Conservation (phyloP, 2,113 vertebrate genomes). For the Pachyramphus minor region DNA sequence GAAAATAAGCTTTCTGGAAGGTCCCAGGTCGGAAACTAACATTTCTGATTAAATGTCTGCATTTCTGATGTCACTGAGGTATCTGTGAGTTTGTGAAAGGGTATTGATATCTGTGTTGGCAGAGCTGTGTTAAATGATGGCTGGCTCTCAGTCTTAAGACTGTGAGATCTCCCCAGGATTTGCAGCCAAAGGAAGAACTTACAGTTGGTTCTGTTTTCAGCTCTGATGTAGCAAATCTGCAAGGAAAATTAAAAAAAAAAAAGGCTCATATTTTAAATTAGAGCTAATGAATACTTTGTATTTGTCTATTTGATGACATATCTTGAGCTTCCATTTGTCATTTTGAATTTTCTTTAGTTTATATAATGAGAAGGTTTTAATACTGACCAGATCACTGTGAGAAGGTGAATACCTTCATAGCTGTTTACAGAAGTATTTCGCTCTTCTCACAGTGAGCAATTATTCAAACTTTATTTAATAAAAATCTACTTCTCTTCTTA, state of each 20-base stretch:
- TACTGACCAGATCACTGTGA: not conserved
- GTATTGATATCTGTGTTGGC: not conserved
- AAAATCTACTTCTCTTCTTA: not conserved
- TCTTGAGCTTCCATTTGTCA: not conserved
- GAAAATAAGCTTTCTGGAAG: not conserved
- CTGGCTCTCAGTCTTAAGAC: not conserved
- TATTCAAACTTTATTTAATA: not conserved
- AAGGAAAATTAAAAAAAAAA: not conserved
- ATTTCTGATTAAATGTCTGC: not conserved
- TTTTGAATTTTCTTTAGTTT: not conserved
- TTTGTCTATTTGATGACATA: not conserved
- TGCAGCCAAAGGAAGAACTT: not conserved
- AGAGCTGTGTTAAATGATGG: accelerated
- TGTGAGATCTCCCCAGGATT: not conserved
- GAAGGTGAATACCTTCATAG: not conserved
- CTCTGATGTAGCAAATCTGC: not conserved
- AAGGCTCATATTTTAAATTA: not conserved
- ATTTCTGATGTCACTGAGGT: not conserved
- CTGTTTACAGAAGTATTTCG: not conserved
- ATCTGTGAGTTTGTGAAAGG: not conserved
- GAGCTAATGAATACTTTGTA: not conserved
- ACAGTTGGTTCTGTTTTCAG: not conserved
- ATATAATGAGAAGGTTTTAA: not conserved
- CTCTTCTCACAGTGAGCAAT: not conserved
- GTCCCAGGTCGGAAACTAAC: accelerated